Percentiles rank a stretch among this genome's conserved stretches.
These are phyloP conservation scores for Geopemphigus sp. DNA, from an alignment of 1,140 invertebrate species.

Conservation along the genomic window DNA sequence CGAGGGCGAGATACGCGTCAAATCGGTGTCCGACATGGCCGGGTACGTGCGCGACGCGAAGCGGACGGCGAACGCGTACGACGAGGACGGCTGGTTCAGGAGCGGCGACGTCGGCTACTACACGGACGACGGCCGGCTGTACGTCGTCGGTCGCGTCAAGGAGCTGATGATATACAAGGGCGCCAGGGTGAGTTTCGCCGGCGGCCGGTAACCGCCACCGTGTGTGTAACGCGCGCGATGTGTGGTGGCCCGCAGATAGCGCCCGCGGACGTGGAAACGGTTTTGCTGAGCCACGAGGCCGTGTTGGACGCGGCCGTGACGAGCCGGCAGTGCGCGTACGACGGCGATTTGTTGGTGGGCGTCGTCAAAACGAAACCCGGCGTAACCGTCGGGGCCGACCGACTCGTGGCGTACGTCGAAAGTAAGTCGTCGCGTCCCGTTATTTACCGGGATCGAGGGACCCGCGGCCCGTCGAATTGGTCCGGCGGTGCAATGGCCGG, in stretches of 20 bases:
- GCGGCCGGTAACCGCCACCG: no score
- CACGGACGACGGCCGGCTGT: conserved; percentile 1
- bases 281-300: background rate
- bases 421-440: background rate
- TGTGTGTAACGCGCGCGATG: no score
- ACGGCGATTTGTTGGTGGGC: conserved; percentile 1
- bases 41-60: background rate
- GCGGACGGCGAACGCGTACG: background rate
- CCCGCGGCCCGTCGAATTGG: no score
- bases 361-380: background rate
- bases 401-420: background rate
- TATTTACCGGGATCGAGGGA: no score
- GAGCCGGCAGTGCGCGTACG: background rate
- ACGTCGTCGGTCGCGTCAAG: background rate
- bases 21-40: background rate
- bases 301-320: conserved; percentile 12
- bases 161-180: background rate
- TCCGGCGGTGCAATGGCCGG: no score
- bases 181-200: no score
- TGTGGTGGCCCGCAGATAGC: background rate
- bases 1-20: conserved; percentile 1
- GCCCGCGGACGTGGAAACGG: background rate
- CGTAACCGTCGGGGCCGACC: background rate
- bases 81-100: conserved; percentile 20
- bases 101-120: background rate